phyloP scores from a whole-genome alignment of 2,797 vertebrate species.

The Cynodonichthys magdalenae region DNA sequence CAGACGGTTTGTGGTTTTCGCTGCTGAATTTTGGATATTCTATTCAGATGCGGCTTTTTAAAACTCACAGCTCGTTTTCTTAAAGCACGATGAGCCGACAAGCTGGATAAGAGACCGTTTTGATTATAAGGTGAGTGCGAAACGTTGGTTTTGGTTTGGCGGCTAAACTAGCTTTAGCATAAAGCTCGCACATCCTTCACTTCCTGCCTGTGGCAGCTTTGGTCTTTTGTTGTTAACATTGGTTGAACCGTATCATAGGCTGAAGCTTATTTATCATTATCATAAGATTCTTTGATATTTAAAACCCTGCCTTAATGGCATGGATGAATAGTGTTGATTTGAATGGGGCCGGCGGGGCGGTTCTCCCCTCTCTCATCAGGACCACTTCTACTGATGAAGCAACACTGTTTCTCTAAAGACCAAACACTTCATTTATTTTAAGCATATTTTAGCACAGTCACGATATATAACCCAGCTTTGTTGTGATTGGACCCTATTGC shows the following conservation, averaged over 20 bases:
- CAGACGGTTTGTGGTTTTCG: constrained; percentile 5
- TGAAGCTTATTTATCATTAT: not conserved
- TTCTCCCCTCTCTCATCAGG: constrained; percentile 69
- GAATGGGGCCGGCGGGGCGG: constrained; percentile 26
- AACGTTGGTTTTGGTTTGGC: not conserved
- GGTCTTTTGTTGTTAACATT: not conserved
- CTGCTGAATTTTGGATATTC: constrained; percentile 18
- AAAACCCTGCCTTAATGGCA: not conserved
- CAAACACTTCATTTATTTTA: too few species aligned
- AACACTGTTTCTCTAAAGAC: not conserved
- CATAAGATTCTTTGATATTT: not conserved
- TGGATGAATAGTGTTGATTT: not conserved
- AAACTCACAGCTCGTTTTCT: not conserved
- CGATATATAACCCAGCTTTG: not conserved
- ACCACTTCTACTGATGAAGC: constrained; percentile 31
- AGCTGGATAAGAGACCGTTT: constrained; percentile 16
- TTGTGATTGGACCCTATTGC: not conserved
- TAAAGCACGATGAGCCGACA: constrained; percentile 33
- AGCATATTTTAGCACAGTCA: not conserved
- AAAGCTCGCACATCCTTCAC: constrained; percentile 30
- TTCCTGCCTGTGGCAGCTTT: constrained; percentile 51
- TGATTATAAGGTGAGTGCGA: constrained; percentile 30
- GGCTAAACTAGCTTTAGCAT: constrained; percentile 39
- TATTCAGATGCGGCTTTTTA: constrained; percentile 15
- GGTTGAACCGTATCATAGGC: not conserved